These are phyloP conservation scores for Stigmatopora nigra DNA, from an alignment of 2,113 vertebrate species.

Conservation along the genomic window DNA sequence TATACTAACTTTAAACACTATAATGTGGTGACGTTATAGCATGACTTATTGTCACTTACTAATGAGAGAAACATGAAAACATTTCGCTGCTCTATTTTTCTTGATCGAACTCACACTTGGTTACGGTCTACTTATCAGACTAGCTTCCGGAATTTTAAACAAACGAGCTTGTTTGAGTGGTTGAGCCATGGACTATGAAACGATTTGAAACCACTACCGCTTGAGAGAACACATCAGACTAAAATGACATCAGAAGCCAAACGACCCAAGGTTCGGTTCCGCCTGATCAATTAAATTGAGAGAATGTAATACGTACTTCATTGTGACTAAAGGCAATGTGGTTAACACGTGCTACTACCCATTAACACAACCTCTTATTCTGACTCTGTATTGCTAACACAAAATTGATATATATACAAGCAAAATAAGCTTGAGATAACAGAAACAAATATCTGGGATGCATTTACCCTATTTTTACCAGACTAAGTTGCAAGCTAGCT, in stretches of 20 bases:
- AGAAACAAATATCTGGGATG: background rate
- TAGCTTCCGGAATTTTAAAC: background rate
- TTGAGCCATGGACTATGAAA: background rate
- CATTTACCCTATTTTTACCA: background rate
- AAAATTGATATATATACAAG: background rate
- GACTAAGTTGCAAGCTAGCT: background rate
- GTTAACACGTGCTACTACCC: background rate
- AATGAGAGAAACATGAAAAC: too few species aligned
- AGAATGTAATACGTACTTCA: background rate
- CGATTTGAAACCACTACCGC: background rate
- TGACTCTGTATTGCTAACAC: background rate
- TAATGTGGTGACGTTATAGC: too few species aligned
- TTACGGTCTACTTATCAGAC: background rate
- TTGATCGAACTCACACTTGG: background rate
- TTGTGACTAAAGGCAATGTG: background rate
- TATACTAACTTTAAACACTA: too few species aligned
- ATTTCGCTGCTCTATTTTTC: background rate
- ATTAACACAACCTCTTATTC: background rate
- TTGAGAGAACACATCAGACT: too few species aligned
- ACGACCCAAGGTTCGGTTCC: slow-evolving; percentile 52
- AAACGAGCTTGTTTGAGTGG: background rate
- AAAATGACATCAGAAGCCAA: slow-evolving; percentile 64
- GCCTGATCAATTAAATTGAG: background rate
- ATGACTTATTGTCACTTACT: too few species aligned
- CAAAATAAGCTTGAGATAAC: background rate